A percentile compares a stretch with the other conserved stretches of the same genome.
These are phyloP conservation scores for Lytechinus variegatus DNA, from an alignment of 35 echinoderm and acorn worm genomes.

Conservation along the genomic window DNA sequence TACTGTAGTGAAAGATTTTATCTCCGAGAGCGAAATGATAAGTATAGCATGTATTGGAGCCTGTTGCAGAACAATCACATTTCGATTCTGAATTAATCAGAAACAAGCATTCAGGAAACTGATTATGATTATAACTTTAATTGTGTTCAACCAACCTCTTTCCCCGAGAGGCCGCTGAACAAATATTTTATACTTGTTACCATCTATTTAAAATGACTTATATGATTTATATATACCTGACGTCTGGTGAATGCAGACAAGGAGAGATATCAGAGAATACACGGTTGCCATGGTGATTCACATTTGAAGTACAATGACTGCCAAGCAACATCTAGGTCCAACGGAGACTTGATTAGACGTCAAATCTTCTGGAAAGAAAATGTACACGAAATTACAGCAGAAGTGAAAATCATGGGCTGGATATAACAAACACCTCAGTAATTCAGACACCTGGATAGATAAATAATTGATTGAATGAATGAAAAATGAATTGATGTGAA, in stretches of 20 bases:
- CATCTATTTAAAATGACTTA: no score
- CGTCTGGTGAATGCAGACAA: neutral
- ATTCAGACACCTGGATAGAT: neutral
- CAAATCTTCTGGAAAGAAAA: neutral
- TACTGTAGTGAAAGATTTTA: no score
- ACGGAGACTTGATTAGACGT: conserved; percentile 7
- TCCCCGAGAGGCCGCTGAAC: no score
- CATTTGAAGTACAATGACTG: no score
- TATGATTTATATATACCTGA: neutral
- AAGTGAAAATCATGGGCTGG: neutral
- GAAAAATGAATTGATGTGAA: neutral
- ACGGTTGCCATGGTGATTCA: neutral
- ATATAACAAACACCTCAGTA: neutral
- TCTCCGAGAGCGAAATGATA: no score
- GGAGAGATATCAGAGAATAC: neutral
- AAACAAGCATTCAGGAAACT: no score
- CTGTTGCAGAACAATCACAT: no score
- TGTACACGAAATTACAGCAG: neutral
- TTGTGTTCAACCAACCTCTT: no score
- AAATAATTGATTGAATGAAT: neutral
- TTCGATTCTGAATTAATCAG: no score
- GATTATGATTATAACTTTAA: no score
- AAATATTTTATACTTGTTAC: no score
- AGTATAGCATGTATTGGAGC: no score
- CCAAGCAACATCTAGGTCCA: neutral